Evolutionary conservation across 2,888 invertebrate genomes (phyloP), one percentile per base, ranked within the genome.

Genomic region (Arctia plantaginis): DNA sequence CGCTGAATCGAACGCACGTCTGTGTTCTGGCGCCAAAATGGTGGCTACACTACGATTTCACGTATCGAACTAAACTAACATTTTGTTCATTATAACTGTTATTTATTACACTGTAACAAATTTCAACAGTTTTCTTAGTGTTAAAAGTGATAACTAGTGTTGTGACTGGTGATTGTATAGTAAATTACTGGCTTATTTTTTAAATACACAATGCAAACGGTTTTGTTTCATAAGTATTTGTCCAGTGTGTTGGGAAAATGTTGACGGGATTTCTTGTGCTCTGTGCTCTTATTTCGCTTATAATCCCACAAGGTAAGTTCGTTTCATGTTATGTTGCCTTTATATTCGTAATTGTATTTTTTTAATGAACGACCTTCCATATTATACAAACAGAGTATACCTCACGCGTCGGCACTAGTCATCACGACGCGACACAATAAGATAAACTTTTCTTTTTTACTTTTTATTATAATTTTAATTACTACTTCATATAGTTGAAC

Each of bases 201-300:
- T 77, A 82, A 86, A 87, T 88, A 85, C 92, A 94, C 92, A 88
- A 94, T 95, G 95, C 92, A 91, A 93, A 92, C 90, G 87, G 88
- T 91, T 92, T 85, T 91, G 86, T 86, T 88, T 92, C 90, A 89
- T 91, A 89, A 90, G 84, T 89, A 84, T 85, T 89, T 87, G 84
- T 89, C 87, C 81, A 89, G 90, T 92, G 92, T 90, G 89, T 87
- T 91, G 85, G 87, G 89, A 95, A 92, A 91, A 95, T 95, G 95
- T 93, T 95, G 88, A 93, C 90, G 88, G 93, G 92, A 90, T 91
- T 90, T 80, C 80, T 93, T 87, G 90, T 92, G 89, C 85, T 90
- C 87, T 91, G 88, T 86, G 85, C 92, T 82, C 85, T 93, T 83
- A 84, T 93, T 81, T 86, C 91, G 76, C 88, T 92, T 79, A 84